Percentiles rank a stretch among this genome's conserved stretches.
Evolutionary conservation across 2,113 vertebrate species (phyloP).

Genomic region (Oxyruncus cristatus): DNA sequence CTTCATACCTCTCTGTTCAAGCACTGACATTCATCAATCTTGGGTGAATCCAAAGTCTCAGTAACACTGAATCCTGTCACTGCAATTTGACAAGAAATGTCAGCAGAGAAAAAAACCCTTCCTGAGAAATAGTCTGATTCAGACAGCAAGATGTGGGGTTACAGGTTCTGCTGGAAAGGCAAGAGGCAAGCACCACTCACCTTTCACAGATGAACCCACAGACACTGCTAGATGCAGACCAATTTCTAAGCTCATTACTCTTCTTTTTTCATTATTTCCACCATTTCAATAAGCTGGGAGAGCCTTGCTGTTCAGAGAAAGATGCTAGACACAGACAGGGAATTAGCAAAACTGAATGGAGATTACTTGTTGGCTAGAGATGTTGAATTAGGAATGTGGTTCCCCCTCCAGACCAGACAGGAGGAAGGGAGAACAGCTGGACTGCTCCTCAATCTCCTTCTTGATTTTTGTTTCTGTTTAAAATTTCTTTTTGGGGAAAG

Average conservation of each 20-base stretch:
- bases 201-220: not conserved
- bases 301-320: not conserved
- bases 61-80: not conserved
- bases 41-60: not conserved
- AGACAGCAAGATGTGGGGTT: not conserved
- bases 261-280: not conserved
- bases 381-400: not conserved
- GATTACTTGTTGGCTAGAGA: not conserved
- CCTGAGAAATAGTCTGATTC: not conserved
- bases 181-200: not conserved
- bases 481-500: not conserved
- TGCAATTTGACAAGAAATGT: not conserved
- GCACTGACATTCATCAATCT: not conserved
- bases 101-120: not conserved
- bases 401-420: accelerated
- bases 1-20: not conserved
- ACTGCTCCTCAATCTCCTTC: not conserved
- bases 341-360: not conserved
- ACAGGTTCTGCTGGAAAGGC: not conserved
- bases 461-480: not conserved
- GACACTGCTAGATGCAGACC: not conserved
- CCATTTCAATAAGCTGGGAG: accelerated
- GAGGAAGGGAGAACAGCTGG: not conserved
- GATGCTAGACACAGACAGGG: not conserved
- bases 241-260: not conserved